Base-by-base conservation (phyloP, 2,113 vertebrate genomes). In the Sorex araneus region DNA sequence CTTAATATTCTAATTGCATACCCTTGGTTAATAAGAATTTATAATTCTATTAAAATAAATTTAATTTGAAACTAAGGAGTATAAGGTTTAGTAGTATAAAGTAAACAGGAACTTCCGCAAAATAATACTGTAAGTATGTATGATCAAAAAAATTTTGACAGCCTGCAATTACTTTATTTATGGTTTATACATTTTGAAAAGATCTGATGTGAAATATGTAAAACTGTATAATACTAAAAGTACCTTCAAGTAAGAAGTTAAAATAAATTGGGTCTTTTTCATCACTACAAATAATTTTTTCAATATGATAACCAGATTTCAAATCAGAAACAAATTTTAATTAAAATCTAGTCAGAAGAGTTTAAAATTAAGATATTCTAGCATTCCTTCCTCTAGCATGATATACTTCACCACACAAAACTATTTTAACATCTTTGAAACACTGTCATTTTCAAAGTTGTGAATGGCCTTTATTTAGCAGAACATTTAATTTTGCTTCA, bases 401-500 rank as follows among this genome's bases (percentile, higher is more conserved):
- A 87, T 40, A 32, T 94, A 84, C 19, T 18, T 80, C 57, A n/a
- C 91, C 32, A 95, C 74, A 89, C 23, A 93, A 86, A 90, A 36
- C 28, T 69, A 45, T 71, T 85, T 91, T 19, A 87, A 79, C 32
- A 94, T 79, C 91, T 60, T 60, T 16, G 18, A 60, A 60, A 60
- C 19, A 21, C 9, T 12, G 9, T 60, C 6, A 60, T 60, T 60
- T 60, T 60, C 6, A 60, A 60, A 60, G 57, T 60, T 60, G 57
- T 90, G 36, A 84, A 11, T 90, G 4, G 47, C 9, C 23, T 57
- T 92, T 25, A 87, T 71, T 64, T 66, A 81, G 2, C 40, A 89
- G 45, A 95, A 91, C 86, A 76, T 75, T 81, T 78, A 79, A 89
- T 80, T 94, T 92, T 84, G 36, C 32, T 67, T 94, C 47, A 94